A percentile compares a stretch with the other conserved stretches of the same genome.
Evolutionary conservation across 1,140 invertebrate species (phyloP).

Genomic region (Vollenhovia emeryi): DNA sequence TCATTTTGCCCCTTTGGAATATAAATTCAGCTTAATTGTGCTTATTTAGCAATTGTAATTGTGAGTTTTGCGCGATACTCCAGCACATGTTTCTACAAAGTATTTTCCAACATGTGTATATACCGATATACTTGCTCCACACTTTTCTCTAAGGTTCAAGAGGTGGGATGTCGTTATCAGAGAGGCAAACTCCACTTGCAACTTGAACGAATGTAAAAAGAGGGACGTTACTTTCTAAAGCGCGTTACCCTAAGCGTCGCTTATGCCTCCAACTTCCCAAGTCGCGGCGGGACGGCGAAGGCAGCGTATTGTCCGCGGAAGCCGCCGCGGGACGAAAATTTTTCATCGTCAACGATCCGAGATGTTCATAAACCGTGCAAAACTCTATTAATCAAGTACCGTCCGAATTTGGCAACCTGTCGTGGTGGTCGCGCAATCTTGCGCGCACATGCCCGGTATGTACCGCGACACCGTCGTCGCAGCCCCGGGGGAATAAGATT

Average conservation of each 20-base stretch:
- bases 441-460: background rate
- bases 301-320: too few species aligned
- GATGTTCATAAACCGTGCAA: too few species aligned
- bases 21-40: too few species aligned
- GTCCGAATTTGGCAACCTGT: background rate
- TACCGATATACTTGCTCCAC: too few species aligned
- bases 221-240: too few species aligned
- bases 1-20: too few species aligned
- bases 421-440: background rate
- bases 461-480: background rate
- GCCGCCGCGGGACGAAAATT: background rate
- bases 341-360: background rate
- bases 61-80: too few species aligned
- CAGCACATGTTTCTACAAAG: too few species aligned
- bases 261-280: background rate
- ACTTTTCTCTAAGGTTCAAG: background rate
- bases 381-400: slow-evolving; percentile 8
- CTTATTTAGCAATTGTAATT: too few species aligned
- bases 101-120: too few species aligned
- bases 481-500: slow-evolving; percentile 19
- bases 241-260: background rate
- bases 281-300: too few species aligned
- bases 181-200: background rate
- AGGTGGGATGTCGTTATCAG: background rate
- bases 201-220: background rate